Conservation (phyloP, 2,888 invertebrate species). For the Trissoscelio sp. region DNA sequence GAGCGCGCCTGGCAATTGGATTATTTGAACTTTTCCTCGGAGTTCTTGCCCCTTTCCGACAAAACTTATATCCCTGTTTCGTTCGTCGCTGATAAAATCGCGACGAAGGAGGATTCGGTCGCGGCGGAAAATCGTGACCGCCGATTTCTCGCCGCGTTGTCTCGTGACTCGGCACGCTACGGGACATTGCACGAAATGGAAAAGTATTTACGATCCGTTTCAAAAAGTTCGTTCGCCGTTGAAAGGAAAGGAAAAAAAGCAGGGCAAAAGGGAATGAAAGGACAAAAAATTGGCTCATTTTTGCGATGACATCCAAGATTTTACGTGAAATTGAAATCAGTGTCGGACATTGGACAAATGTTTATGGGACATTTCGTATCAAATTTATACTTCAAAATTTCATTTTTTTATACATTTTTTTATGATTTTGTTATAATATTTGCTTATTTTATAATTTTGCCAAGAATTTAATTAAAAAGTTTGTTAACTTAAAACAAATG, state of each 20-base stretch:
- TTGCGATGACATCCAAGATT: no score
- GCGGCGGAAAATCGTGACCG: conserved; percentile 60
- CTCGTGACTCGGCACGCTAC: conserved; percentile 35
- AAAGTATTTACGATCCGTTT: conserved; percentile 46
- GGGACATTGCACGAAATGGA: conserved; percentile 53
- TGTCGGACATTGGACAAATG: no score
- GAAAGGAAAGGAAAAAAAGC: not conserved
- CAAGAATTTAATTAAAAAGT: no score
- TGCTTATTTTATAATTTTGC: no score
- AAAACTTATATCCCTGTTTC: conserved; percentile 67
- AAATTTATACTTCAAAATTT: no score
- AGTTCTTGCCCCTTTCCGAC: conserved; percentile 31
- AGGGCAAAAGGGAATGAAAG: no score
- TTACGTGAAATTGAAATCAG: no score
- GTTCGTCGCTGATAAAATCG: conserved; percentile 60
- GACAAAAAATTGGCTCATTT: no score
- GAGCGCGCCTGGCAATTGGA: conserved; percentile 63
- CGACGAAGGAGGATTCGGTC: conserved; percentile 42
- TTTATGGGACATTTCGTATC: no score
- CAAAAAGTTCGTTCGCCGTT: conserved; percentile 4
- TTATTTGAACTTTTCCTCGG: conserved; percentile 61
- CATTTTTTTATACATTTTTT: no score
- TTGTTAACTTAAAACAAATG: no score
- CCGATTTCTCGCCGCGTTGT: conserved; percentile 54
- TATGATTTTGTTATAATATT: no score